Evolutionary conservation across 2,113 vertebrate species (phyloP).

Genomic region (Campylomormyrus numenius): DNA sequence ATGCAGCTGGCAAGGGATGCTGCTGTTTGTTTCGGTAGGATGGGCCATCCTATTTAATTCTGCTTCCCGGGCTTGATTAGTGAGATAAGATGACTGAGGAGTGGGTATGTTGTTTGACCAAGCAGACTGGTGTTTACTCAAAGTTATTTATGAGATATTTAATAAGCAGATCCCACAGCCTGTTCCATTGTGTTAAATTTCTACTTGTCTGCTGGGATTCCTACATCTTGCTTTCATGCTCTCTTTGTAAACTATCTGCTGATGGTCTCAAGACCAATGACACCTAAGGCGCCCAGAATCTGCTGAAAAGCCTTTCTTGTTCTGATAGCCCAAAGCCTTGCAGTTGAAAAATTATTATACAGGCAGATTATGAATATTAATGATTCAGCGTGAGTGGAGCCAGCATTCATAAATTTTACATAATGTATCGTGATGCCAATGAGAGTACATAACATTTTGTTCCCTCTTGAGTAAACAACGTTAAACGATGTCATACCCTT

Average conservation of each 20-base stretch:
- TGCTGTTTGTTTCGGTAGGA: slow-evolving; percentile 48
- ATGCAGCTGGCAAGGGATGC: slow-evolving; percentile 36
- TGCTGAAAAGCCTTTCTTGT: neutral
- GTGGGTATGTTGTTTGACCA: slow-evolving; percentile 44
- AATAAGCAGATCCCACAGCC: slow-evolving; percentile 52
- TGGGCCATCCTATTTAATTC: slow-evolving; percentile 54
- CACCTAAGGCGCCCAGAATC: neutral
- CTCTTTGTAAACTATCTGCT: slow-evolving; percentile 20
- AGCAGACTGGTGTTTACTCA: slow-evolving; percentile 49
- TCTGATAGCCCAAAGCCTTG: neutral
- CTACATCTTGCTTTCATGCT: slow-evolving; percentile 41
- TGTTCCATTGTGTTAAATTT: slow-evolving; percentile 52
- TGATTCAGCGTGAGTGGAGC: neutral
- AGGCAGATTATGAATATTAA: slow-evolving; percentile 12
- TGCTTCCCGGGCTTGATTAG: slow-evolving; percentile 46
- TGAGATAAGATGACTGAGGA: slow-evolving; percentile 48
- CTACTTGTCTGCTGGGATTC: slow-evolving; percentile 42
- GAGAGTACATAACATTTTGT: neutral
- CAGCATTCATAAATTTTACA: slow-evolving; percentile 16
- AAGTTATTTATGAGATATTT: slow-evolving; percentile 52
- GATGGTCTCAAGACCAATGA: neutral
- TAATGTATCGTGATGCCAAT: neutral
- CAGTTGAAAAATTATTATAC: neutral
- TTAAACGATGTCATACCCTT: neutral
- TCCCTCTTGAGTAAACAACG: neutral